phyloP scores from a whole-genome alignment of 2,113 vertebrate genomes.

The Recurvirostra avosetta region DNA sequence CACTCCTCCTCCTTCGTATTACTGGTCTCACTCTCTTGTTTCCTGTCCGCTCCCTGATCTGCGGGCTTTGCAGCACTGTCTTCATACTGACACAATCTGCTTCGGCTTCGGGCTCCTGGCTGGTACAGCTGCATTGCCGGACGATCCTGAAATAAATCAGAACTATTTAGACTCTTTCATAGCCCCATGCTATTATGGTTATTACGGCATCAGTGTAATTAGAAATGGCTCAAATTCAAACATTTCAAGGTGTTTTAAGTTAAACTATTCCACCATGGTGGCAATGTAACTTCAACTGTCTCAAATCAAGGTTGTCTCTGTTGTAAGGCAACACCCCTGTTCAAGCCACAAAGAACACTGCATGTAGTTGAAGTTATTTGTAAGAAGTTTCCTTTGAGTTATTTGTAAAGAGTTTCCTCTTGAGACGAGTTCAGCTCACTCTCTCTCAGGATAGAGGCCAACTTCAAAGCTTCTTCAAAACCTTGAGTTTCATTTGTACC shows the following conservation, averaged over 20 bases:
- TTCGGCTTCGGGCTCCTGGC: constrained; percentile 89
- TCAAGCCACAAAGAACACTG: not conserved
- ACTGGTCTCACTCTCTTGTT: constrained; percentile 81
- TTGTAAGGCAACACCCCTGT: not conserved
- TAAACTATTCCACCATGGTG: not conserved
- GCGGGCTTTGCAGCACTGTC: constrained; percentile 69
- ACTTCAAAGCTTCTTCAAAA: not conserved
- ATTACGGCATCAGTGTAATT: not conserved
- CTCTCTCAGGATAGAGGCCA: not conserved
- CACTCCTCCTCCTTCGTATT: constrained; percentile 82
- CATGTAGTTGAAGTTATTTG: not conserved
- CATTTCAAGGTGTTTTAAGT: not conserved
- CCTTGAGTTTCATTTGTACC: not conserved
- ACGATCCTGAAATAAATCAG: constrained; percentile 84
- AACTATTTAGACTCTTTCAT: constrained; percentile 5
- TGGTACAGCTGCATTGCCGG: constrained; percentile 97
- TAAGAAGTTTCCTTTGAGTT: not conserved
- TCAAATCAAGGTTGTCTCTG: not conserved
- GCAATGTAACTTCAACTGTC: not conserved
- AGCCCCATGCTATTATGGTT: not conserved
- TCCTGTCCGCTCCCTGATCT: constrained; percentile 77
- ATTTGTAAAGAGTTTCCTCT: not conserved
- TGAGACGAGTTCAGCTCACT: not conserved
- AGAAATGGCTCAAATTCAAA: not conserved
- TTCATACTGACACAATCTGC: constrained; percentile 69